A percentile compares a stretch with the other conserved stretches of the same genome.
phyloP scores from a whole-genome alignment of 2,797 vertebrate species.

The Poecilia velifera region DNA sequence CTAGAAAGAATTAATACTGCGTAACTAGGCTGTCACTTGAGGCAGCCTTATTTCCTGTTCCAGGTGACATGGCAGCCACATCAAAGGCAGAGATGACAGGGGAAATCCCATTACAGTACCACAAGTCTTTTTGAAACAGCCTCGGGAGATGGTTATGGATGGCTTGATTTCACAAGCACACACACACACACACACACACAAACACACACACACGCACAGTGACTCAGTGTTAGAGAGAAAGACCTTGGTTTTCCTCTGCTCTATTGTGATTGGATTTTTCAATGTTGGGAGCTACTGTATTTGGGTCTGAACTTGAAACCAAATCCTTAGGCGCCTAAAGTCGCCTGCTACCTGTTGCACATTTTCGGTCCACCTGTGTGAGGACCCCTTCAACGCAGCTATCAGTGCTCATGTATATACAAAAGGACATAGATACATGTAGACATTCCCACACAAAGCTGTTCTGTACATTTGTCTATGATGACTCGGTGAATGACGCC shows the following conservation, averaged over 20 bases:
- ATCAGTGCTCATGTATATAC: conserved; percentile 15
- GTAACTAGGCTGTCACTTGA: conserved; percentile 65
- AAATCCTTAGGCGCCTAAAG: conserved; percentile 46
- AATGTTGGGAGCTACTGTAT: conserved; percentile 52
- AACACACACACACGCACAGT: neutral
- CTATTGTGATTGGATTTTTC: conserved; percentile 52
- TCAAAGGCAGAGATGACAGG: conserved; percentile 61
- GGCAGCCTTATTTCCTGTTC: conserved; percentile 59
- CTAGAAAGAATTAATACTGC: conserved; percentile 60
- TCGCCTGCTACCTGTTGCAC: conserved; percentile 41
- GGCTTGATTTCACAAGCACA: conserved; percentile 1
- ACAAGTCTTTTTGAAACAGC: conserved; percentile 44
- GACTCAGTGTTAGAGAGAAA: neutral
- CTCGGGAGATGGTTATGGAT: conserved; percentile 49
- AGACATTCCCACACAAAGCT: conserved; percentile 39
- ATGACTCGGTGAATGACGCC: conserved; percentile 45
- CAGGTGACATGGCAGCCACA: conserved; percentile 68
- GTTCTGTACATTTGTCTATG: conserved; percentile 44
- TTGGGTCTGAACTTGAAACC: conserved; percentile 65
- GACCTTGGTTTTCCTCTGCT: neutral
- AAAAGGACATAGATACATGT: conserved; percentile 23
- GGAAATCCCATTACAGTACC: conserved; percentile 55
- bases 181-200: neutral
- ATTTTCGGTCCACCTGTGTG: conserved; percentile 55
- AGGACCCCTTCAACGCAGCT: conserved; percentile 29